Percentiles rank a stretch among this genome's conserved stretches.
Evolutionary conservation across 1,140 invertebrate species (phyloP).

Genomic region (Cydia amplana): DNA sequence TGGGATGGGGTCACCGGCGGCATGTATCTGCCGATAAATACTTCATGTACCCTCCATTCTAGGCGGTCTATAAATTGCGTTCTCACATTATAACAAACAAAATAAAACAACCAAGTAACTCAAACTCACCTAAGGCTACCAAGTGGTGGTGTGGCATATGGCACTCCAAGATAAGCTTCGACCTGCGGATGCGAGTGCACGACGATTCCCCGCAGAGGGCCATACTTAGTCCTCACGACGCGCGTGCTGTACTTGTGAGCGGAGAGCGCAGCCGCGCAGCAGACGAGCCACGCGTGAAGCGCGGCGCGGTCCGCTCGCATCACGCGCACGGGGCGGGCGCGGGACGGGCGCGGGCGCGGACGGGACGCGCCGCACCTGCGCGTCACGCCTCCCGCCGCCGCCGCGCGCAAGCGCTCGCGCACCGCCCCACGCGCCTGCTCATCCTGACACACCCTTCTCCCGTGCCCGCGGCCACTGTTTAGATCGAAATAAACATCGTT

Average conservation of each 20-base stretch:
- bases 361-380: constrained; percentile 49
- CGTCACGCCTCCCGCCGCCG: constrained; percentile 54
- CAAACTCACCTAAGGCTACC: constrained; percentile 70
- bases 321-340: constrained; percentile 60
- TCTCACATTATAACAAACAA: too few relatives aligned
- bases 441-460: constrained; percentile 57
- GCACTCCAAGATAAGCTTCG: constrained; percentile 96
- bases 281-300: constrained; percentile 75
- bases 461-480: constrained; percentile 59
- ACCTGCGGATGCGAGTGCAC: constrained; percentile 88
- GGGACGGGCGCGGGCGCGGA: constrained; percentile 56
- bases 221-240: constrained; percentile 92
- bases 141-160: constrained; percentile 87
- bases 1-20: constrained; percentile 94
- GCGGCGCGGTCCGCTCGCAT: constrained; percentile 70
- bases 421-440: constrained; percentile 52
- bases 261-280: constrained; percentile 75
- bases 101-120: not conserved
- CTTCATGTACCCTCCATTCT: not conserved
- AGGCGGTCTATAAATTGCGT: too few relatives aligned
- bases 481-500: constrained; percentile 30
- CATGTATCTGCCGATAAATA: constrained; percentile 86
- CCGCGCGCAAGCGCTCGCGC: constrained; percentile 45
- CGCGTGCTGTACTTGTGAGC: constrained; percentile 88
- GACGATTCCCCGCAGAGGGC: constrained; percentile 90